A percentile compares a stretch with the other conserved stretches of the same genome.
Conservation (phyloP, 2,888 invertebrate genomes). For the Cheilosia scutellata region DNA sequence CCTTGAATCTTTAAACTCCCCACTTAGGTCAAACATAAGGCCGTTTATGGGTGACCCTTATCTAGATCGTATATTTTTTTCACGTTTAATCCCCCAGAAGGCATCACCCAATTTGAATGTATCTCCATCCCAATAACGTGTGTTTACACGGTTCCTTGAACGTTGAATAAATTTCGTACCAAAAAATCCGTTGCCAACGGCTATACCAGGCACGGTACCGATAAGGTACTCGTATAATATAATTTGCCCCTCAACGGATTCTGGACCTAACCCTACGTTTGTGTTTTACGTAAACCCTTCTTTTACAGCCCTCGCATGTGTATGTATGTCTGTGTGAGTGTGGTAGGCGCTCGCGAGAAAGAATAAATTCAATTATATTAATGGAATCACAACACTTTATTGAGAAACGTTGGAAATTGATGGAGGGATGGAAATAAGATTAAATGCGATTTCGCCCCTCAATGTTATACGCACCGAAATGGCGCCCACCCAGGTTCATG, state of each 20-base stretch:
- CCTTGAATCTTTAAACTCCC: too few species aligned
- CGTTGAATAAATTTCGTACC: not conserved
- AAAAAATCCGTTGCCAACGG: not conserved
- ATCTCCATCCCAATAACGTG: not conserved
- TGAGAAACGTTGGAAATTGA: conserved; percentile 58
- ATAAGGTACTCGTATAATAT: not conserved
- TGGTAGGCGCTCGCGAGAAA: conserved; percentile 2
- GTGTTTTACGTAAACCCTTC: not conserved
- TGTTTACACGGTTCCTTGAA: not conserved
- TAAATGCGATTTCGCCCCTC: conserved; percentile 47
- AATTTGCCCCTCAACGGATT: not conserved
- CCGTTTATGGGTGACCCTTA: too few species aligned
- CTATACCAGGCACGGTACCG: not conserved
- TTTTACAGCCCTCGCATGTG: not conserved
- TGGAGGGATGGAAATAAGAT: conserved; percentile 46
- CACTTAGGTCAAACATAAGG: too few species aligned
- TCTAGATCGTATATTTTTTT: too few species aligned
- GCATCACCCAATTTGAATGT: too few species aligned
- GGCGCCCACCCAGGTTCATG: conserved; percentile 23
- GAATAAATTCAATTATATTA: conserved; percentile 57
- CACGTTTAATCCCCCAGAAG: too few species aligned
- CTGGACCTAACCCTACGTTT: not conserved
- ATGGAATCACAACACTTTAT: conserved; percentile 65
- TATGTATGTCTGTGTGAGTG: not conserved
- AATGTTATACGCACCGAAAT: not conserved